Conservation (phyloP, 2,888 invertebrate genomes). For the Spodoptera picta region DNA sequence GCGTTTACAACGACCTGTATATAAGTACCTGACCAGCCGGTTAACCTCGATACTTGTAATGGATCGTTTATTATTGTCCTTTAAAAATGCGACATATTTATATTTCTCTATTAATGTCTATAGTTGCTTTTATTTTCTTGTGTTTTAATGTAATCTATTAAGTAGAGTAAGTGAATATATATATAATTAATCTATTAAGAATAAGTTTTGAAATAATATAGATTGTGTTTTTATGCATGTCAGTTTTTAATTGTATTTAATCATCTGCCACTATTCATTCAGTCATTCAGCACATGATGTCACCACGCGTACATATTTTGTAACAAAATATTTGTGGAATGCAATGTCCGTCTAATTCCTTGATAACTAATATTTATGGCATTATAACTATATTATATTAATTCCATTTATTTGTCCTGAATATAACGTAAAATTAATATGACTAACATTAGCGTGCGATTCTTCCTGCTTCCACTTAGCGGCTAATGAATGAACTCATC, state of each 20-base stretch:
- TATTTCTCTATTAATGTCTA: constrained; percentile 17
- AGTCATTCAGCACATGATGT: no score
- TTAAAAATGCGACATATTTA: constrained; percentile 64
- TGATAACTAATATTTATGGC: neutral
- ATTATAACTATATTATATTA: neutral
- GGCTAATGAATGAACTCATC: constrained; percentile 67
- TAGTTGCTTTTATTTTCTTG: constrained; percentile 2
- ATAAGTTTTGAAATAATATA: neutral
- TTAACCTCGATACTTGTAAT: constrained; percentile 75
- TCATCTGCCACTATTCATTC: neutral
- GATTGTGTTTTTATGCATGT: no score
- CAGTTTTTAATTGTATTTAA: neutral
- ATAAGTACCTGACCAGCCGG: constrained; percentile 62
- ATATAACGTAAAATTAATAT: constrained; percentile 34
- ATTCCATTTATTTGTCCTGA: constrained; percentile 15
- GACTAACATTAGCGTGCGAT: constrained; percentile 66
- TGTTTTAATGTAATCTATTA: neutral
- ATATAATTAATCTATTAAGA: no score
- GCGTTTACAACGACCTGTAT: constrained; percentile 48
- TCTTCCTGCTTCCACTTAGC: constrained; percentile 50
- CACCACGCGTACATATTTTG: no score
- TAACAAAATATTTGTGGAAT: no score
- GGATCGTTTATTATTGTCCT: constrained; percentile 71
- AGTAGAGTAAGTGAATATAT: no score
- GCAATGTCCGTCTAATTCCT: neutral